A percentile compares a stretch with the other conserved stretches of the same genome.
Conservation (phyloP, 2,888 invertebrate genomes). For the Ormyrus rosae region DNA sequence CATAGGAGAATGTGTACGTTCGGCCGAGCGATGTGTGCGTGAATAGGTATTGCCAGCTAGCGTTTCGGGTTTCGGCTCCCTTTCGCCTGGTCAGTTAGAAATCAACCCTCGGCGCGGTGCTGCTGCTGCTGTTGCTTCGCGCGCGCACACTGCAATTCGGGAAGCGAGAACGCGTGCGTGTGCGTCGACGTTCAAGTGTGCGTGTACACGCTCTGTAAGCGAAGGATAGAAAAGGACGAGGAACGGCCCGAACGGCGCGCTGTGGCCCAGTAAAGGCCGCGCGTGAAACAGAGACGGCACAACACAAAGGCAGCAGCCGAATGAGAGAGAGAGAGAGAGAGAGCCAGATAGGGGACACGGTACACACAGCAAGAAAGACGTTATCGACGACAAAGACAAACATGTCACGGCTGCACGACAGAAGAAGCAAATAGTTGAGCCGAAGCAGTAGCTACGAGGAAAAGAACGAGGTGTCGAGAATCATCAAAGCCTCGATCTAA, state of each 20-base stretch:
- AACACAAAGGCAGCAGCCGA: background rate
- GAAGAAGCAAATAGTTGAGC: constrained; percentile 16
- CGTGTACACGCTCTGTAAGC: too few relatives aligned
- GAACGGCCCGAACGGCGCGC: too few relatives aligned
- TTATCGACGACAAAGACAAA: constrained; percentile 32
- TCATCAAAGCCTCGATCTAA: background rate
- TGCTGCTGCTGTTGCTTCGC: too few relatives aligned
- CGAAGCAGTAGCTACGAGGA: background rate
- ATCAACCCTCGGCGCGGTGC: too few relatives aligned
- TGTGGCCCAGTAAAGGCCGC: too few relatives aligned
- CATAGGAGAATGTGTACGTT: background rate
- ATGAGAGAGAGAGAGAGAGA: background rate
- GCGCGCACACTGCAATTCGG: too few relatives aligned
- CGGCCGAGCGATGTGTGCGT: background rate
- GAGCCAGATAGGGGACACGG: background rate
- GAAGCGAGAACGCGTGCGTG: too few relatives aligned
- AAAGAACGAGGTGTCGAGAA: background rate
- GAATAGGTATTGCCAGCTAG: too few relatives aligned
- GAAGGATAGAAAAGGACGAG: too few relatives aligned
- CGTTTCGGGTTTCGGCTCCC: too few relatives aligned
- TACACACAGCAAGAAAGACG: background rate
- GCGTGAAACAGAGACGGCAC: background rate
- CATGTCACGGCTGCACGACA: constrained; percentile 26
- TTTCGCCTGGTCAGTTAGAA: too few relatives aligned
- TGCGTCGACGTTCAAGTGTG: too few relatives aligned